Evolutionary conservation across 2,888 invertebrate genomes (phyloP).

Genomic region (Coecobrya sp.): DNA sequence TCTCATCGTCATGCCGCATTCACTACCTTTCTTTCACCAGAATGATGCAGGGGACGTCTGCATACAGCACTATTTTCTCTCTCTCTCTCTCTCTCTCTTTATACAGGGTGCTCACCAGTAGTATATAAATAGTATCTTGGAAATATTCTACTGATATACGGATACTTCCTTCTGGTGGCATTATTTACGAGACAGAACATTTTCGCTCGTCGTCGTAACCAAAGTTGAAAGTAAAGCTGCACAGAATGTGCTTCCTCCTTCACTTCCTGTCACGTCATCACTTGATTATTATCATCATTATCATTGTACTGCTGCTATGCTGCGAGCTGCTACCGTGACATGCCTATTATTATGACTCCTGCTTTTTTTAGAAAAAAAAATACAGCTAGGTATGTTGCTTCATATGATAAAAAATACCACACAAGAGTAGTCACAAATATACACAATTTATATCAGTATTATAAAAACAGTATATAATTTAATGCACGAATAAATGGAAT

Average conservation of each 20-base stretch:
- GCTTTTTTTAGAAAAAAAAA: too few species aligned
- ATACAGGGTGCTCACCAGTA: too few species aligned
- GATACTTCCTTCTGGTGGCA: not conserved
- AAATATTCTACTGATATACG: not conserved
- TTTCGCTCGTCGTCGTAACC: not conserved
- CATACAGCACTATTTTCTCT: too few species aligned
- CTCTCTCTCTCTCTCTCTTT: too few species aligned
- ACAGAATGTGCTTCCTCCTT: not conserved
- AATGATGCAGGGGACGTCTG: not conserved
- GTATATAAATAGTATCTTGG: too few species aligned
- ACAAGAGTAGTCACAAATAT: too few species aligned
- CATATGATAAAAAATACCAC: too few species aligned
- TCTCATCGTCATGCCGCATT: not conserved
- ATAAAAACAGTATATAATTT: too few species aligned
- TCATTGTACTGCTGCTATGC: not conserved
- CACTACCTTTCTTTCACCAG: not conserved
- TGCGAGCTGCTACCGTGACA: too few species aligned
- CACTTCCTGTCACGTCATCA: constrained; percentile 30
- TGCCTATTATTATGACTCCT: not conserved
- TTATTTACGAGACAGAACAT: not conserved
- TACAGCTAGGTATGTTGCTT: too few species aligned
- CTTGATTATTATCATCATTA: not conserved
- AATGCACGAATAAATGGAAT: too few species aligned
- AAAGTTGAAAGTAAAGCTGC: not conserved
- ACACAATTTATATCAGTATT: too few species aligned